Percentiles rank a stretch among this genome's conserved stretches.
phyloP scores from a whole-genome alignment of 2,797 vertebrate genomes.

The Coranthus polyacanthus region DNA sequence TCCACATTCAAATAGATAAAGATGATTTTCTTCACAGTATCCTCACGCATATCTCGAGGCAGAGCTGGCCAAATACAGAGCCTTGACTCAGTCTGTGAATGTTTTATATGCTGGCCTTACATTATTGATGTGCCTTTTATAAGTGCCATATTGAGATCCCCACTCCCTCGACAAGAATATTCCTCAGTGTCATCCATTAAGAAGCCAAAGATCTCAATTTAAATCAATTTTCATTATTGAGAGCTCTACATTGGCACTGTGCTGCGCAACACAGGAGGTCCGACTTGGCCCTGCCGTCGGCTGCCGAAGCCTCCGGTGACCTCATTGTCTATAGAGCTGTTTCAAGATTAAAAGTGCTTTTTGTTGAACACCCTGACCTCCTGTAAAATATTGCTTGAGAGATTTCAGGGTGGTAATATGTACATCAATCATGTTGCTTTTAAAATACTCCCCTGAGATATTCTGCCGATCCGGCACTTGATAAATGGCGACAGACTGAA shows the following conservation, averaged over 20 bases:
- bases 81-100: conserved; percentile 72
- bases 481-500: conserved; percentile 71
- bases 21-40: conserved; percentile 40
- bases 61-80: conserved; percentile 52
- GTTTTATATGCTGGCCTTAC: conserved; percentile 78
- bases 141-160: conserved; percentile 79
- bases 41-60: conserved; percentile 54
- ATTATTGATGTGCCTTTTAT: conserved; percentile 84
- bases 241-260: conserved; percentile 30
- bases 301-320: conserved; percentile 43
- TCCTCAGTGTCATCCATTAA: conserved; percentile 75
- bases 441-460: conserved; percentile 60
- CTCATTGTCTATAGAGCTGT: conserved; percentile 55
- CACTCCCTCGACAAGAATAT: conserved; percentile 72
- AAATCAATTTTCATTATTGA: conserved; percentile 77
- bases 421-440: conserved; percentile 69
- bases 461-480: conserved; percentile 54
- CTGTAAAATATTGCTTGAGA: conserved; percentile 53
- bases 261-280: conserved; percentile 26
- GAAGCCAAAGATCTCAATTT: conserved; percentile 78
- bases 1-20: background rate
- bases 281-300: conserved; percentile 12
- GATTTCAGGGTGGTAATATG: conserved; percentile 61
- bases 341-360: conserved; percentile 67
- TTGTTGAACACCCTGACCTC: conserved; percentile 62